Conservation (phyloP, 2,888 invertebrate genomes). For the Noctua janthe region DNA sequence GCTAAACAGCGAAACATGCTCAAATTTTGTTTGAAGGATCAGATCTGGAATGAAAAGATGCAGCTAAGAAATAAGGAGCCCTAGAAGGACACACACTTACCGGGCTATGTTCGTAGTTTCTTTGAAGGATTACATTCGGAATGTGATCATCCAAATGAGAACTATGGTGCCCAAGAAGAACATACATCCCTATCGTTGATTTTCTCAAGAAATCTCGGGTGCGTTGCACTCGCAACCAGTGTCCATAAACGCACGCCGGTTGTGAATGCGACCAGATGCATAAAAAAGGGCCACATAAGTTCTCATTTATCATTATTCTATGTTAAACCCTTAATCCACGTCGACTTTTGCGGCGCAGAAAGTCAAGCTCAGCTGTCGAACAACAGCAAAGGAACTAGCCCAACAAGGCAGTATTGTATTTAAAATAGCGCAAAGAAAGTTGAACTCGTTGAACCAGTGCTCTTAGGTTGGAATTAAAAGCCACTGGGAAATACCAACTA, state of each 20-base stretch:
- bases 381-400: too few relatives aligned
- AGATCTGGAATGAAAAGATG: neutral
- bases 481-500: neutral
- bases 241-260: neutral
- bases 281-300: neutral
- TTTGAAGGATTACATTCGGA: neutral
- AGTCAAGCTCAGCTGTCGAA: too few relatives aligned
- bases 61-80: neutral
- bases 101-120: neutral
- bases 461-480: neutral
- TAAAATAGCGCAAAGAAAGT: neutral
- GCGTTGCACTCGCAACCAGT: too few relatives aligned
- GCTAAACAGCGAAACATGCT: neutral
- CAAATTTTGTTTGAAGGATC: neutral
- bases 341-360: too few relatives aligned
- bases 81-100: neutral
- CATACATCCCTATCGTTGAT: neutral
- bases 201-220: neutral
- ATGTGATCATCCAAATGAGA: neutral
- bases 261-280: neutral
- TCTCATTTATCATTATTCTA: neutral
- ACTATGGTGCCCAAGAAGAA: neutral
- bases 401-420: too few relatives aligned
- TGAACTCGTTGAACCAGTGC: neutral
- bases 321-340: too few relatives aligned